A percentile compares a stretch with the other conserved stretches of the same genome.
phyloP scores from a whole-genome alignment of 2,888 invertebrate genomes.

The Napeogenes inachia region DNA sequence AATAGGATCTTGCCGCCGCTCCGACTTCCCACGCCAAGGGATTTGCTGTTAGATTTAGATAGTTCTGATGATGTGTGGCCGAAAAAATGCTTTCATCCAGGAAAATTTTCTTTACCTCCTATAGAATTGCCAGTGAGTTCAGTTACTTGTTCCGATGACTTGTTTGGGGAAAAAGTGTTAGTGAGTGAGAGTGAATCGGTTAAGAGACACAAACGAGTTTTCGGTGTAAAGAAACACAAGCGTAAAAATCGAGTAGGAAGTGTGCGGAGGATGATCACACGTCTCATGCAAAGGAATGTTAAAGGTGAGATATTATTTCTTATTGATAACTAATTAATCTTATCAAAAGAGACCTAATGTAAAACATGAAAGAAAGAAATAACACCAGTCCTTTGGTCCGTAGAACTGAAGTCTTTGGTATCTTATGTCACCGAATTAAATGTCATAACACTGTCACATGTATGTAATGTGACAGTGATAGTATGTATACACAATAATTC shows the following conservation, averaged over 20 bases:
- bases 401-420: no score
- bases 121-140: slow-evolving; percentile 42
- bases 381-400: no score
- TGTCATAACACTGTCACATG: no score
- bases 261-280: slow-evolving; percentile 52
- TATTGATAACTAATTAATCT: no score
- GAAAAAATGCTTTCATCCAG: slow-evolving; percentile 36
- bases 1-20: slow-evolving; percentile 58
- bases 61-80: slow-evolving; percentile 53
- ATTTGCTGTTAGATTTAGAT: slow-evolving; percentile 34
- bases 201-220: slow-evolving; percentile 24
- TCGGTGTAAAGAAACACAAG: slow-evolving; percentile 30
- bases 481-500: not conserved
- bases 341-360: no score
- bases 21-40: slow-evolving; percentile 47
- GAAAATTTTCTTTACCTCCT: slow-evolving; percentile 40
- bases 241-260: slow-evolving; percentile 42
- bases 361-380: no score
- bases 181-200: slow-evolving; percentile 30
- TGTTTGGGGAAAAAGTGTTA: slow-evolving; percentile 28
- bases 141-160: slow-evolving; percentile 29
- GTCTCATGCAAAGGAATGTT: slow-evolving; percentile 52
- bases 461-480: no score
- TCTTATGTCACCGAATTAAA: no score
- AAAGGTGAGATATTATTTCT: slow-evolving; percentile 40